Base-by-base conservation (phyloP, 2,113 vertebrate genomes). In the Phaetusa simplex region DNA sequence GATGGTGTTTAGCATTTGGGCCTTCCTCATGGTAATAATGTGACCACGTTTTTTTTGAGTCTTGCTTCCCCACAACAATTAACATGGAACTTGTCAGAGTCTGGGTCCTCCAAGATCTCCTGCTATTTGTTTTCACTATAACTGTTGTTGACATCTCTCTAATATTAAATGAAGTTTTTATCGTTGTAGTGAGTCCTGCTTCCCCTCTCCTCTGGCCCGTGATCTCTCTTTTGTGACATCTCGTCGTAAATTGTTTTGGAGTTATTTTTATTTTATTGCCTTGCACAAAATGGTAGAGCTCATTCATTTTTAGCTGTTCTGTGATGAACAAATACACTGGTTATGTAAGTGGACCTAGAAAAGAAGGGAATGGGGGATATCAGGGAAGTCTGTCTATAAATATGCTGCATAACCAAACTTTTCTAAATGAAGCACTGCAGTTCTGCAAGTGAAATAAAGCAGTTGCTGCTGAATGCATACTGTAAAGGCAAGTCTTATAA, bases 401-500 rank as follows among this genome's bases (percentile, higher is more conserved):
- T 92, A 86, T 12, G 38, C 78, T 70, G 12, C 70, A 83, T 71
- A 94, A 50, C 38, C n/a, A 74, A 96, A 86, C 74, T 93, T 96
- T 97, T 86, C 82, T 64, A 71, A 82, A 80, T 49, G 72, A 82
- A 86, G 42, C 42, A 21, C 86, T 91, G 10, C 67, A 7, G 1
- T 86, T 73, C 87, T 91, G 66, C 56, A 88, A 95, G 70, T 80
- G 72, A 96, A 97, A 76, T 86, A 82, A 55, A 86, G 32, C 71
- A 61, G 42, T 86, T 52, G 76, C 23, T 58, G 61, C 72, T 47
- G 38, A 94, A 94, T 58, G 52, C 36, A 15, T 64, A 38, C 76
- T 85, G 64, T 84, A 96, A 73, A 92, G 59, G 27, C 74, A 95
- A 96, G 82, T 79, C 95, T 97, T 95, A 50, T 53, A 96, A 82